Evolutionary conservation across 2,888 invertebrate genomes (phyloP).

Genomic region (Dysmachus trigonus): DNA sequence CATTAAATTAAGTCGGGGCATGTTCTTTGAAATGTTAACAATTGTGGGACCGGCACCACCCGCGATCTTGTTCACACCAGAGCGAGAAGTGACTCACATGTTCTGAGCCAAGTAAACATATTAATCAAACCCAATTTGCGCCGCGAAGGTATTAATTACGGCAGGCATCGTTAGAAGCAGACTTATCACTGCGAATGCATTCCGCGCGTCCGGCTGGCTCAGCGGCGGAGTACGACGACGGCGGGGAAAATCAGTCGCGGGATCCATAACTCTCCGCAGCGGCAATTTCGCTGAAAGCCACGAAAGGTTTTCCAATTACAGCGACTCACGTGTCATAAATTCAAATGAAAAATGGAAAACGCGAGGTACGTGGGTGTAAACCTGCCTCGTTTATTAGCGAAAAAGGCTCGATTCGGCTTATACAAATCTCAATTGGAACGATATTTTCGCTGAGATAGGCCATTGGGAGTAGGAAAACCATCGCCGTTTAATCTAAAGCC

Average conservation of each 20-base stretch:
- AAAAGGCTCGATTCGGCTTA: not conserved
- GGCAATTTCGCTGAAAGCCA: conserved; percentile 16
- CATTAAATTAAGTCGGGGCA: not conserved
- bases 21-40: not conserved
- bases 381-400: not conserved
- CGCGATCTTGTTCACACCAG: not conserved
- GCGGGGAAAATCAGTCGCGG: not conserved
- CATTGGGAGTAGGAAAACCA: not conserved
- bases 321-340: conserved; percentile 38
- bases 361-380: not conserved
- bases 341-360: conserved; percentile 34
- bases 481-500: conserved; percentile 4
- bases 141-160: conserved; percentile 12
- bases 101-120: not conserved
- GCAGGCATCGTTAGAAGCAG: not conserved
- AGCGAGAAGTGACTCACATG: not conserved
- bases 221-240: not conserved
- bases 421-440: conserved; percentile 20
- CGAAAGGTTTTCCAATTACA: conserved; percentile 28
- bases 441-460: not conserved
- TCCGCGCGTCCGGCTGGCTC: not conserved
- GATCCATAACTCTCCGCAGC: not conserved
- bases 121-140: conserved; percentile 15
- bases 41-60: not conserved
- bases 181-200: not conserved